Base-by-base conservation (phyloP, 2,888 invertebrate species). In the Drosophila colorata region DNA sequence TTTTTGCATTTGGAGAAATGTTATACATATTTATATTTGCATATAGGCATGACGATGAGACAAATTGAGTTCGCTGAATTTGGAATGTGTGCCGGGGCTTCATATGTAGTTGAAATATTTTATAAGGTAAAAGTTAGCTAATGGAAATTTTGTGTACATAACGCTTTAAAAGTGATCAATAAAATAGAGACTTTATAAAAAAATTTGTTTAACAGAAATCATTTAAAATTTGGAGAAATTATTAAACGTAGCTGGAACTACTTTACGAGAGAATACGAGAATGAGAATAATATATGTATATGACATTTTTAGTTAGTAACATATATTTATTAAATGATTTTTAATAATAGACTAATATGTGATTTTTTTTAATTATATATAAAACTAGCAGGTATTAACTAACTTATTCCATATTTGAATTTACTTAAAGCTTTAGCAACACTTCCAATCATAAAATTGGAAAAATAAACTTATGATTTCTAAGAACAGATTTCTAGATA, bases 1-100 rank as follows among this genome's bases (percentile, higher is more conserved):
- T 9, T 14, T n/a, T 33, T 25, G 8, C 9, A 18, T 18, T 48
- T 43, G 33, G 41, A 9, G n/a, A 61, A 61, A 41, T 41, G 28
- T 20, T 14, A 60, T 33, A 47, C 5, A 7, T 14, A 23, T 41
- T 7, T 13, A 28, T 59, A 53, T 61, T 75, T 79, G 74, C 71
- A 74, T 75, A 67, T 25, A n/a, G 41, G 2, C 20, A 46, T 28
- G 51, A 43, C n/a, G 8, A 23, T 74, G 59, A 60, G 33, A 53
- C 65, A 53, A 33, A 13, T 13, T 14, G 6, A 9, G 48, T 71
- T 66, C 37, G 16, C n/a, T 25, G 28, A 60, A 60, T 41, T 43
- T 4, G 14, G 7, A 37, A 41, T 38, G 14, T 33, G 18, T 41
- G 33, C 13, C 4, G 4, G 58, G 14, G 23, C 35, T 64, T 48